These are phyloP conservation scores for Drosophila glabriapex DNA, from an alignment of 2,888 invertebrate genomes.

Conservation along the genomic window DNA sequence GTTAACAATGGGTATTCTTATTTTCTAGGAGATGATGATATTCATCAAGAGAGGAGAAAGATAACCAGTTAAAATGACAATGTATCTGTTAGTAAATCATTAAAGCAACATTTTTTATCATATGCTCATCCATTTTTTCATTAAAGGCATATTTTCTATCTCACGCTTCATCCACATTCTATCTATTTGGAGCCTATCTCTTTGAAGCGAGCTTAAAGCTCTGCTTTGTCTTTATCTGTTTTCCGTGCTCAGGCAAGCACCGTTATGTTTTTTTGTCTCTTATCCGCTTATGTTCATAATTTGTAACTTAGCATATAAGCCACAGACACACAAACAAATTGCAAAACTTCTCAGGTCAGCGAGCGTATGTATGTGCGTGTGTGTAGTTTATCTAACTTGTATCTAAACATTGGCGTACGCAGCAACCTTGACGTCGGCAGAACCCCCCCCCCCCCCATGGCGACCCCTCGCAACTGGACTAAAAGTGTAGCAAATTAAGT, in stretches of 20 bases:
- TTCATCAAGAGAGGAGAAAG: not conserved
- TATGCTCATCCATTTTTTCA: not conserved
- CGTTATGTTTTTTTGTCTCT: conserved; percentile 20
- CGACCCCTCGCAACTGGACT: conserved; percentile 24
- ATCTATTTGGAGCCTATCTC: too few relatives aligned
- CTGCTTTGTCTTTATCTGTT: not conserved
- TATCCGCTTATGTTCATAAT: conserved; percentile 37
- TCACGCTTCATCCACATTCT: too few relatives aligned
- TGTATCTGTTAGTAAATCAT: not conserved
- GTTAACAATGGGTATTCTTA: not conserved
- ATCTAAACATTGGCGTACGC: conserved; percentile 33
- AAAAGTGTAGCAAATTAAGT: conserved; percentile 64
- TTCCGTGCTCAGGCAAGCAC: conserved; percentile 4
- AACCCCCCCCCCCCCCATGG: not conserved
- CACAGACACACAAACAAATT: conserved; percentile 38
- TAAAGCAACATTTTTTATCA: not conserved
- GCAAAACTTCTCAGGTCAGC: conserved; percentile 18
- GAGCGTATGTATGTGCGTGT: not conserved
- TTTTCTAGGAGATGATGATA: not conserved
- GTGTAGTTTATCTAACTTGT: conserved; percentile 8
- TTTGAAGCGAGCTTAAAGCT: not conserved
- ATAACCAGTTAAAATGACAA: not conserved
- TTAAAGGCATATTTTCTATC: not conserved
- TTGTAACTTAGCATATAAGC: conserved; percentile 23
- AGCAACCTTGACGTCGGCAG: conserved; percentile 46